Percentiles rank a stretch among this genome's conserved stretches.
Conservation (phyloP, 2,797 vertebrate species). For the Tokudaia tokunoshimensis region DNA sequence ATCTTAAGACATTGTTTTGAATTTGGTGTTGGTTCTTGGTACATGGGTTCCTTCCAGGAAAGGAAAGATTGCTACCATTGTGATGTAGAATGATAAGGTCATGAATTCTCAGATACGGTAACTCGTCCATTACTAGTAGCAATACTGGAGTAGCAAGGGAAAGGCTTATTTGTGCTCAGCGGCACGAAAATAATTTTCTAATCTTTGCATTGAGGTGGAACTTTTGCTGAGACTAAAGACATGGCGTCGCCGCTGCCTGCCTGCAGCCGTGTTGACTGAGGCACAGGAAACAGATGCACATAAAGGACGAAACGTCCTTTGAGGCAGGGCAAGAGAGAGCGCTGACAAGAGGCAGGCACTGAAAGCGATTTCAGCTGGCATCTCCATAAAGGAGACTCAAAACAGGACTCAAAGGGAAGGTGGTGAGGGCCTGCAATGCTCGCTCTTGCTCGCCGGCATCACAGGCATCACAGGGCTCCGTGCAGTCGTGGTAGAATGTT, state of each 20-base stretch:
- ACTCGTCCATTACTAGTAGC: conserved; percentile 66
- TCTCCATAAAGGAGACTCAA: neutral
- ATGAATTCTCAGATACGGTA: conserved; percentile 32
- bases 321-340: conserved; percentile 59
- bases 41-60: conserved; percentile 26
- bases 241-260: neutral
- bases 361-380: neutral
- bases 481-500: neutral
- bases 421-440: neutral
- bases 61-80: neutral
- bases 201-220: conserved; percentile 67
- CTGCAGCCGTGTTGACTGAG: conserved; percentile 39
- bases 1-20: neutral
- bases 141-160: conserved; percentile 64
- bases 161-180: conserved; percentile 67
- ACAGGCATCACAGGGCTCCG: neutral
- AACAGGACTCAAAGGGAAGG: neutral
- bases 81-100: conserved; percentile 27
- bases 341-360: conserved; percentile 32
- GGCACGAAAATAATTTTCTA: conserved; percentile 63
- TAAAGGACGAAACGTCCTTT: conserved; percentile 51
- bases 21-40: neutral
- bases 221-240: conserved; percentile 31
- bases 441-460: neutral
- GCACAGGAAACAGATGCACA: conserved; percentile 56